Conservation (phyloP, 2,113 vertebrate genomes). For the Tachuris rubrigastra region DNA sequence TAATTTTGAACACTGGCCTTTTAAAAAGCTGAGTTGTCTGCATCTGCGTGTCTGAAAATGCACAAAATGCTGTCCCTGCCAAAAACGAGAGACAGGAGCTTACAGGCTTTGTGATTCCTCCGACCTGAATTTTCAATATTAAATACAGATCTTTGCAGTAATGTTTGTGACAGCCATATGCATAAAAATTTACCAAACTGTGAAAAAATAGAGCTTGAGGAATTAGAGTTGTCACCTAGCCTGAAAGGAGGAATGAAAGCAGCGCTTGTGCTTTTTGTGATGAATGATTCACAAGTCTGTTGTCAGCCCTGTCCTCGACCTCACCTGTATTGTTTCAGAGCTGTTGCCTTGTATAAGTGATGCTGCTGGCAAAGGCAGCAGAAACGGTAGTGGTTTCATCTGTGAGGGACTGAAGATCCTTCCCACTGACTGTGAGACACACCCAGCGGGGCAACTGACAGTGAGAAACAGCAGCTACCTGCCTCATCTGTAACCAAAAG, state of each 20-base stretch:
- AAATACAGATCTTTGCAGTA: neutral
- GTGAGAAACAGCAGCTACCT: neutral
- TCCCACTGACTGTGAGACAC: neutral
- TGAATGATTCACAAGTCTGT: neutral
- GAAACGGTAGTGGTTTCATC: neutral
- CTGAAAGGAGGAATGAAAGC: neutral
- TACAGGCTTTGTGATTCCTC: neutral
- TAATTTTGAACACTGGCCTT: neutral
- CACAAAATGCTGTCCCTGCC: neutral
- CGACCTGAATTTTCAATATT: neutral
- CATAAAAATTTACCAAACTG: neutral
- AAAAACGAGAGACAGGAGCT: rapidly evolving
- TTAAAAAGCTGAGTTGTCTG: neutral
- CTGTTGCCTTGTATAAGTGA: neutral
- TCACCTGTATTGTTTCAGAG: neutral
- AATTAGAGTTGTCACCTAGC: neutral
- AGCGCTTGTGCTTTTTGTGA: rapidly evolving
- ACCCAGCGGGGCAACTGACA: rapidly evolving
- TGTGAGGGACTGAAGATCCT: neutral
- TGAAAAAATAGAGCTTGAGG: neutral
- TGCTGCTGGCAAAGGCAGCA: neutral
- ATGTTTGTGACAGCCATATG: neutral
- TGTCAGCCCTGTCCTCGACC: neutral
- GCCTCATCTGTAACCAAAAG: neutral
- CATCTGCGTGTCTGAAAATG: neutral